phyloP scores from a whole-genome alignment of 2,113 vertebrate species.

The Corythoichthys intestinalis region DNA sequence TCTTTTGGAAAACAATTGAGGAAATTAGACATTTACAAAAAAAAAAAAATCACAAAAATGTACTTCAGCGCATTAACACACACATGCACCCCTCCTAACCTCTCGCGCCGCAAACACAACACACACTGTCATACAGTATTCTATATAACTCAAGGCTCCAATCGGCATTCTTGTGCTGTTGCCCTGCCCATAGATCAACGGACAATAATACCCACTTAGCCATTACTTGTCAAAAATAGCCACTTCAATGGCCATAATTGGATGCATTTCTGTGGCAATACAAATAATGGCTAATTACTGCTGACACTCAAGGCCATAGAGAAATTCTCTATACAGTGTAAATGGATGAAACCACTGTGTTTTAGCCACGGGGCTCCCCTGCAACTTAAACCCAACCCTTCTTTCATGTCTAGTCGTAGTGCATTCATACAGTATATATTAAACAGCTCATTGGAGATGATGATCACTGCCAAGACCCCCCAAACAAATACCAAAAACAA shows the following conservation, averaged over 20 bases:
- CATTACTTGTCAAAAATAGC: slow-evolving; percentile 44
- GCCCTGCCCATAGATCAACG: slow-evolving; percentile 7
- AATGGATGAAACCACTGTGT: slow-evolving; percentile 9
- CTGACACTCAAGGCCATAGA: slow-evolving; percentile 43
- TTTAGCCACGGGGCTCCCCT: slow-evolving; percentile 30
- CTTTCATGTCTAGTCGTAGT: slow-evolving; percentile 45
- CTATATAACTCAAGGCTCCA: not conserved
- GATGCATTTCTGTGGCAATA: slow-evolving; percentile 44
- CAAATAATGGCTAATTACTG: slow-evolving; percentile 55
- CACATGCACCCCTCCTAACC: not conserved
- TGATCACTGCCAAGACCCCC: slow-evolving; percentile 45
- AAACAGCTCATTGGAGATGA: slow-evolving; percentile 60
- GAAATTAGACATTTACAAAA: no score
- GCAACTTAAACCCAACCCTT: slow-evolving; percentile 22
- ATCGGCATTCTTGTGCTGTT: slow-evolving; percentile 18
- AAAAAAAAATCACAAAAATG: not conserved
- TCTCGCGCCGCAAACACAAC: not conserved
- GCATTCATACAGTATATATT: slow-evolving; percentile 32
- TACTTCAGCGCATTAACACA: not conserved
- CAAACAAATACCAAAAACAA: slow-evolving; percentile 57
- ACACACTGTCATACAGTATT: not conserved
- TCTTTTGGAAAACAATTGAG: no score
- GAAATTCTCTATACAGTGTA: slow-evolving; percentile 29
- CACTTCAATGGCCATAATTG: slow-evolving; percentile 53
- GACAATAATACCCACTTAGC: slow-evolving; percentile 33